Percentiles rank a stretch among this genome's conserved stretches.
These are phyloP conservation scores for Platanista minor DNA, from an alignment of 2,113 vertebrate species.

Conservation along the genomic window DNA sequence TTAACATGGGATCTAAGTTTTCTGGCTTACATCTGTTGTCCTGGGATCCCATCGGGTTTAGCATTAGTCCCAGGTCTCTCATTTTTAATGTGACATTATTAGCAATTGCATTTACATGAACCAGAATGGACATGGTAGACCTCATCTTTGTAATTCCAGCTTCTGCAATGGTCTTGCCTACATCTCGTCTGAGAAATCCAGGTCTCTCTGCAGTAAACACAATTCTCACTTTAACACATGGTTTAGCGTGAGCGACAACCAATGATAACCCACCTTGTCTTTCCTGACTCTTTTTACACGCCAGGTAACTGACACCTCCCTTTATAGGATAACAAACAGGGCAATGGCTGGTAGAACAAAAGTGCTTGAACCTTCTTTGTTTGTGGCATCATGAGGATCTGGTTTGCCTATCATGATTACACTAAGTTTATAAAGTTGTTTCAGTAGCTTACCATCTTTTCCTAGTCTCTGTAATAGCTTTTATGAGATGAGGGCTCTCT, in stretches of 20 bases:
- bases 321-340: no score
- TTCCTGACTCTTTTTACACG: not conserved
- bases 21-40: not conserved
- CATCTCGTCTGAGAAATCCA: not conserved
- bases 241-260: not conserved
- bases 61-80: not conserved
- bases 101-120: not conserved
- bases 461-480: not conserved
- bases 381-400: not conserved
- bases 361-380: not conserved
- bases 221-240: not conserved
- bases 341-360: not conserved
- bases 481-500: not conserved
- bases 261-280: not conserved
- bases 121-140: not conserved
- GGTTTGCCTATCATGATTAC: not conserved
- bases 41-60: not conserved
- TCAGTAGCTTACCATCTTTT: not conserved
- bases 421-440: not conserved
- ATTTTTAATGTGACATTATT: not conserved
- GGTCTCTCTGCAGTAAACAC: not conserved
- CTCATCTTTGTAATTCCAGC: not conserved
- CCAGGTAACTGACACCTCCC: accelerated
- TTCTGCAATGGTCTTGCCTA: not conserved
- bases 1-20: not conserved